Evolutionary conservation across 2,888 invertebrate genomes (phyloP).

Genomic region (Acronicta aceris): DNA sequence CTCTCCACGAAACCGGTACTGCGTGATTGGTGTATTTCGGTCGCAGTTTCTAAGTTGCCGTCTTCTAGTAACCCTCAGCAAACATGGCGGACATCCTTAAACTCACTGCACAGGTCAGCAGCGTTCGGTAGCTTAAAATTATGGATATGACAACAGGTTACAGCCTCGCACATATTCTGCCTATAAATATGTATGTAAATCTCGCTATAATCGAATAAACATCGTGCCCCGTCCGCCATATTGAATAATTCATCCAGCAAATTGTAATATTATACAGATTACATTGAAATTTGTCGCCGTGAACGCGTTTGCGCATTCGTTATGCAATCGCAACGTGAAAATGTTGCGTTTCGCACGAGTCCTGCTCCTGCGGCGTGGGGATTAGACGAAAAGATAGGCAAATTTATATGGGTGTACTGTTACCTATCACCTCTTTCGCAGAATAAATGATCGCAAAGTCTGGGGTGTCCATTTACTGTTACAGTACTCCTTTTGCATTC

Average conservation of each 20-base stretch:
- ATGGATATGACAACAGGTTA: slow-evolving; percentile 62
- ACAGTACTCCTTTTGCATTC: slow-evolving; percentile 11
- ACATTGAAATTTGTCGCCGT: slow-evolving; percentile 80
- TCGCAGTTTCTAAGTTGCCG: background rate
- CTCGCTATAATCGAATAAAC: slow-evolving; percentile 76
- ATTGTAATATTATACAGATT: slow-evolving; percentile 85
- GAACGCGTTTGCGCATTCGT: slow-evolving; percentile 62
- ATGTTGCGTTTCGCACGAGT: slow-evolving; percentile 46
- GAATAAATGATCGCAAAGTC: slow-evolving; percentile 3
- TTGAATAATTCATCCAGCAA: slow-evolving; percentile 85
- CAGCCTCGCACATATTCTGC: slow-evolving; percentile 52
- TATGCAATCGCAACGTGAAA: slow-evolving; percentile 56
- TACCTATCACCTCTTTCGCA: slow-evolving; percentile 13
- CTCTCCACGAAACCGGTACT: too few species aligned
- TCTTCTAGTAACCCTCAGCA: slow-evolving; percentile 23
- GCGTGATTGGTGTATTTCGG: slow-evolving; percentile 5
- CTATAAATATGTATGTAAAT: slow-evolving; percentile 67
- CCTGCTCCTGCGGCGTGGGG: slow-evolving; percentile 17
- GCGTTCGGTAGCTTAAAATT: slow-evolving; percentile 44
- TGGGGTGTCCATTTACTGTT: slow-evolving; percentile 13
- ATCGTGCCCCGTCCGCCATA: slow-evolving; percentile 68
- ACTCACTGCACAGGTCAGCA: slow-evolving; percentile 28
- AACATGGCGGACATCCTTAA: slow-evolving; percentile 17
- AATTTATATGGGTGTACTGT: slow-evolving; percentile 28
- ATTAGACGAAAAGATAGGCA: slow-evolving; percentile 34